Percentiles rank a stretch among this genome's conserved stretches.
phyloP scores from a whole-genome alignment of 2,888 invertebrate genomes.

The Sialis lutaria region DNA sequence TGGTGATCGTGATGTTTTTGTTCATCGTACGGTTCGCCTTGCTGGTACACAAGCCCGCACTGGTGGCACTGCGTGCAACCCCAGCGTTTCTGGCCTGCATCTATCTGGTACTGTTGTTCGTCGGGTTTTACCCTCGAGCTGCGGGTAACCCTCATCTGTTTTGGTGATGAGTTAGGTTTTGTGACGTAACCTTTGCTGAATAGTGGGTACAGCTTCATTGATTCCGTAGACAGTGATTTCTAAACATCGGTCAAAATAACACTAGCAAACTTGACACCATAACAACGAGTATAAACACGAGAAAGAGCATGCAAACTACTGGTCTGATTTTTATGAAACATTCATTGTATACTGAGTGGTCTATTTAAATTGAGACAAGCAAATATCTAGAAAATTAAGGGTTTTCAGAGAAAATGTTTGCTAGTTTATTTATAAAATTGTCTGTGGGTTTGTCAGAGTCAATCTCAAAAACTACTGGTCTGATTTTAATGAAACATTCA shows the following conservation, averaged over 20 bases:
- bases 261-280: too few relatives aligned
- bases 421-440: too few relatives aligned
- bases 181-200: conserved; percentile 17
- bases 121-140: conserved; percentile 27
- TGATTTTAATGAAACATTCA: too few relatives aligned
- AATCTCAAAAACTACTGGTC: too few relatives aligned
- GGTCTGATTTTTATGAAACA: too few relatives aligned
- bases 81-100: conserved; percentile 69
- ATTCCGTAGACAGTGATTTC: conserved; percentile 3
- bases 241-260: conserved; percentile 5
- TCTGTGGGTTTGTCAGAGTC: too few relatives aligned
- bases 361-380: too few relatives aligned
- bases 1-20: conserved; percentile 57
- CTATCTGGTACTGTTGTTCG: conserved; percentile 54
- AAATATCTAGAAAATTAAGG: too few relatives aligned
- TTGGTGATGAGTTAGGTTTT: conserved; percentile 6
- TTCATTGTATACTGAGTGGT: too few relatives aligned
- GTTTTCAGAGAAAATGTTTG: too few relatives aligned
- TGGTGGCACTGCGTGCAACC: conserved; percentile 56
- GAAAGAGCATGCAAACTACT: too few relatives aligned
- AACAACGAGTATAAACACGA: too few relatives aligned
- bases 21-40: conserved; percentile 66
- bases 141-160: conserved; percentile 11
- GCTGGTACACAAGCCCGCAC: conserved; percentile 55
- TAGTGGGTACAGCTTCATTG: conserved; percentile 16